Conservation (phyloP, 2,113 vertebrate genomes). For the Eulemur macaco region DNA sequence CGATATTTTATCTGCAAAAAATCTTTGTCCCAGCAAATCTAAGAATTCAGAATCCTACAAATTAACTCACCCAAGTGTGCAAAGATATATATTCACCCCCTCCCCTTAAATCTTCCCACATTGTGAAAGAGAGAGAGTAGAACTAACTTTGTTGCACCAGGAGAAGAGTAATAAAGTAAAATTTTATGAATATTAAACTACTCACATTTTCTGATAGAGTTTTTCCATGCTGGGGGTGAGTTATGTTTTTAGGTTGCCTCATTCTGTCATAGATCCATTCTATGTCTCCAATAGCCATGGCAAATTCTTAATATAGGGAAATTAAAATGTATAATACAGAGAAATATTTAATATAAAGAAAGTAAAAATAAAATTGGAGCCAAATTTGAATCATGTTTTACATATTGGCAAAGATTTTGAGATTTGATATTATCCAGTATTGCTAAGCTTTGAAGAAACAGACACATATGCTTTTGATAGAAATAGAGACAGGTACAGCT, state of each 20-base stretch:
- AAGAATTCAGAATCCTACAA: constrained; percentile 7
- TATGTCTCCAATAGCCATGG: neutral
- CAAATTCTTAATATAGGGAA: neutral
- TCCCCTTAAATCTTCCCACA: neutral
- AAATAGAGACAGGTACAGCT: neutral
- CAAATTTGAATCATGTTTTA: neutral
- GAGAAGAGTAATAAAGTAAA: neutral
- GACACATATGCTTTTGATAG: neutral
- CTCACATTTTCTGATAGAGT: neutral
- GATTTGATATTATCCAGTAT: neutral
- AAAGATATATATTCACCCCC: neutral
- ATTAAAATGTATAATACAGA: constrained; percentile 7
- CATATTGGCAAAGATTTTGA: neutral
- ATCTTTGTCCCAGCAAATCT: neutral
- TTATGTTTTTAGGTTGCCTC: neutral
- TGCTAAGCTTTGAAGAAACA: neutral
- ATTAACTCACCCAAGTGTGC: neutral
- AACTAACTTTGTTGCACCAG: neutral
- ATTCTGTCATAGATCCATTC: neutral
- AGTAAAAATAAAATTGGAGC: neutral
- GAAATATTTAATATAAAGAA: neutral
- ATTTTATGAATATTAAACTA: neutral
- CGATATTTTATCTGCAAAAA: constrained; percentile 20
- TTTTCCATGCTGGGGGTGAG: neutral
- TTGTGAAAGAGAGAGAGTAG: neutral